These are phyloP conservation scores for Synergus japonicus DNA, from an alignment of 2,888 invertebrate species.

Conservation along the genomic window DNA sequence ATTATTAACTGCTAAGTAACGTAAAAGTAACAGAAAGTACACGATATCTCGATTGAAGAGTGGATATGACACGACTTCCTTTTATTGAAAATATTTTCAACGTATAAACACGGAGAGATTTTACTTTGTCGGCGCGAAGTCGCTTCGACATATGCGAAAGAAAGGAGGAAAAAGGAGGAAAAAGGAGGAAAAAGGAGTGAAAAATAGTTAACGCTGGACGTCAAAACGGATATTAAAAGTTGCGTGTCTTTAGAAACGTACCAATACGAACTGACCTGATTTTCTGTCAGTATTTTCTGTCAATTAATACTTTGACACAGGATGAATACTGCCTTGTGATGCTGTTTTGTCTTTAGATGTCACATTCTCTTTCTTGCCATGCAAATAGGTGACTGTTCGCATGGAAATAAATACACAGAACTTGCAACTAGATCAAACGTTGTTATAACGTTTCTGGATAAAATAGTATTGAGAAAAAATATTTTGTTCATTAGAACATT, in stretches of 20 bases:
- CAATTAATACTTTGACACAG: constrained; percentile 23
- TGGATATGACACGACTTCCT: neutral
- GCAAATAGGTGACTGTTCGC: neutral
- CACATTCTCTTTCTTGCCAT: neutral
- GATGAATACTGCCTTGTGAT: neutral
- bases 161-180: neutral
- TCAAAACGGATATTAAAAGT: constrained; percentile 22
- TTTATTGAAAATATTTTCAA: neutral
- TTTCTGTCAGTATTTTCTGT: neutral
- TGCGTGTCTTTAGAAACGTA: neutral
- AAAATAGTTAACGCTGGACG: neutral
- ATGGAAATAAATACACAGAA: neutral
- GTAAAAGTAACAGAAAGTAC: neutral
- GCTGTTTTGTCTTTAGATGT: neutral
- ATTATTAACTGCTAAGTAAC: neutral
- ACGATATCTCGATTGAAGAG: neutral
- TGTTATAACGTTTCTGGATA: too few relatives aligned
- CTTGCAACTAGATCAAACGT: neutral
- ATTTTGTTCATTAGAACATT: too few relatives aligned
- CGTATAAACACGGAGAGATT: neutral
- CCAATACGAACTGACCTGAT: constrained; percentile 18
- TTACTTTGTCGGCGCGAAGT: neutral
- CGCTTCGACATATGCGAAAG: neutral
- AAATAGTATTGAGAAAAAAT: too few relatives aligned
- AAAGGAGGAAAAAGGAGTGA: too few relatives aligned